phyloP scores from a whole-genome alignment of 2,797 vertebrate species.

The Lagorchestes hirsutus region DNA sequence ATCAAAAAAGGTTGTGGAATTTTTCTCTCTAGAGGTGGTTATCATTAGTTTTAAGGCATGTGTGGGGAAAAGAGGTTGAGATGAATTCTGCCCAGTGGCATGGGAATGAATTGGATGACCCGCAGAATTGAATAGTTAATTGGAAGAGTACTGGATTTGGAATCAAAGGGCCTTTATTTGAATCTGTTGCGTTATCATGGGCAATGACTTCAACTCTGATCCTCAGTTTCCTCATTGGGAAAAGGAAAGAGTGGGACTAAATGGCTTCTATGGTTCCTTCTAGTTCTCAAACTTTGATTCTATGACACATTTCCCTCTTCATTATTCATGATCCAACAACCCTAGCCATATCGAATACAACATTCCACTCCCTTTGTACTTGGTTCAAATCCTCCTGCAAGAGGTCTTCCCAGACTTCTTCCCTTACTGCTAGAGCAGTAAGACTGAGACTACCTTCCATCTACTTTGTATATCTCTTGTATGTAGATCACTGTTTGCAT shows the following conservation, averaged over 20 bases:
- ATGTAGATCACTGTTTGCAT: background rate
- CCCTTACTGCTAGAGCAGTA: background rate
- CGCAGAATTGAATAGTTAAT: background rate
- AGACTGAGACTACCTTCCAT: background rate
- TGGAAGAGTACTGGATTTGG: background rate
- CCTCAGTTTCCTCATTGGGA: background rate
- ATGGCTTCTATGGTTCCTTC: background rate
- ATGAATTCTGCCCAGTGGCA: background rate
- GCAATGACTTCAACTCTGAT: background rate
- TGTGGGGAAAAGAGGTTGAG: background rate
- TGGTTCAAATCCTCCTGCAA: background rate
- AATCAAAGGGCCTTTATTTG: background rate
- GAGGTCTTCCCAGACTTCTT: background rate
- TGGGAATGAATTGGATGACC: background rate
- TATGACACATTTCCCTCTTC: background rate
- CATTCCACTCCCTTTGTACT: background rate
- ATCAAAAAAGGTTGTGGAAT: background rate
- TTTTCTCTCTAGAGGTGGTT: background rate
- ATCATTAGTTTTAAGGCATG: background rate
- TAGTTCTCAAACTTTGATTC: background rate
- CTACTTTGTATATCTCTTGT: background rate
- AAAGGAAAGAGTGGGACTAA: background rate
- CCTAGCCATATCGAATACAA: background rate
- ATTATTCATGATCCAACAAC: background rate
- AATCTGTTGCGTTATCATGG: background rate